phyloP scores from a whole-genome alignment of 2,113 vertebrate species.

The Asarcornis scutulata region DNA sequence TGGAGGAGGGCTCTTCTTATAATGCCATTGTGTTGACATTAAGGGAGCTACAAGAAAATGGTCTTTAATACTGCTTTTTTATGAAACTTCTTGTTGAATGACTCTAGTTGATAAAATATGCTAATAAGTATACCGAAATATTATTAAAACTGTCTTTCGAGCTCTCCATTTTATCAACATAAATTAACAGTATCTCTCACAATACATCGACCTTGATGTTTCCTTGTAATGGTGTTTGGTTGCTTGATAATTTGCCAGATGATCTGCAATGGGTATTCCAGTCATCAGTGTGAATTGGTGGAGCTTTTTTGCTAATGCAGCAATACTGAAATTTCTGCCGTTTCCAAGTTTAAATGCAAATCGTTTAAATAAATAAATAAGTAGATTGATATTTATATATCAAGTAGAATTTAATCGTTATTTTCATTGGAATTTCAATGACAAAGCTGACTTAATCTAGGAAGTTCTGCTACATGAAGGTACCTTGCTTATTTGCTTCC shows the following conservation, averaged over 20 bases:
- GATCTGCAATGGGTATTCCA: not conserved
- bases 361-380: not conserved
- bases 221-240: slow-evolving; percentile 42
- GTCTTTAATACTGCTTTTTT: not conserved
- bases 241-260: slow-evolving; percentile 1
- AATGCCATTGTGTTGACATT: not conserved
- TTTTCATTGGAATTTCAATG: slow-evolving; percentile 29
- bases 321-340: slow-evolving; percentile 11
- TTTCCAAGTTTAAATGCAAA: slow-evolving; percentile 42
- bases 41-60: not conserved
- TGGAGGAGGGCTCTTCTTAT: not conserved
- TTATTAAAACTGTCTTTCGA: slow-evolving; percentile 29
- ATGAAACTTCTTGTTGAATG: not conserved
- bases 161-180: slow-evolving; percentile 33
- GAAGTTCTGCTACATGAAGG: not conserved
- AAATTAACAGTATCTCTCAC: slow-evolving; percentile 20
- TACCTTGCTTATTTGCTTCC: not conserved
- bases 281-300: not conserved
- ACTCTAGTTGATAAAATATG: not conserved
- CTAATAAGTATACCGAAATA: not conserved
- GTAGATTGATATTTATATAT: slow-evolving; percentile 47
- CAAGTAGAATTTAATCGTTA: slow-evolving; percentile 32
- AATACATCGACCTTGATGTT: slow-evolving; percentile 19
- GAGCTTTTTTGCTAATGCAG: not conserved
- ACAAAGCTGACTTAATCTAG: not conserved